These are phyloP conservation scores for Sula dactylatra DNA, from an alignment of 2,113 vertebrate genomes.

Conservation along the genomic window DNA sequence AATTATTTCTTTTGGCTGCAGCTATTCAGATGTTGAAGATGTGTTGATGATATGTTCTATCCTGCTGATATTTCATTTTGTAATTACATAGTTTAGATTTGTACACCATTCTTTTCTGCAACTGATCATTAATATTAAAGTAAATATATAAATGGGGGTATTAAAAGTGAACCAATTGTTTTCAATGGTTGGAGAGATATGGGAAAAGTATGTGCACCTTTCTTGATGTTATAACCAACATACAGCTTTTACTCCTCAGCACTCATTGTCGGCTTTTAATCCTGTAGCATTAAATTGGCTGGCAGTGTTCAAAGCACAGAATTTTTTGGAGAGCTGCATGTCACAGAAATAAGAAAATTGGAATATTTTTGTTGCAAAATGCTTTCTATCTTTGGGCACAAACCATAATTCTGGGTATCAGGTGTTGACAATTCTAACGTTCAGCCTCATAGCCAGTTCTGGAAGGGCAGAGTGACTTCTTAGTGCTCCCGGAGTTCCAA, in stretches of 20 bases:
- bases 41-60: neutral
- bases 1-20: neutral
- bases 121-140: neutral
- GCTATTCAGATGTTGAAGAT: neutral
- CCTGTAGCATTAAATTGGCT: neutral
- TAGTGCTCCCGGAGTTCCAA: neutral
- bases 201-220: neutral
- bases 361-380: neutral
- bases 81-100: neutral
- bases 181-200: neutral
- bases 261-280: neutral
- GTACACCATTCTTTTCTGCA: neutral
- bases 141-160: neutral
- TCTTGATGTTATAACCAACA: neutral
- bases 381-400: neutral
- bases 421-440: neutral
- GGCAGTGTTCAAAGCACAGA: neutral
- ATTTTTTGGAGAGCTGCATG: neutral
- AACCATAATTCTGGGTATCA: neutral
- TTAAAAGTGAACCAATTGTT: neutral
- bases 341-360: neutral
- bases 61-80: neutral
- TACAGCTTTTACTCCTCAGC: neutral
- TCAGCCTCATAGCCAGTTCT: neutral
- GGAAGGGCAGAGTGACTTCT: neutral